Conservation (phyloP, 2,113 vertebrate species). For the Misgurnus anguillicaudatus region DNA sequence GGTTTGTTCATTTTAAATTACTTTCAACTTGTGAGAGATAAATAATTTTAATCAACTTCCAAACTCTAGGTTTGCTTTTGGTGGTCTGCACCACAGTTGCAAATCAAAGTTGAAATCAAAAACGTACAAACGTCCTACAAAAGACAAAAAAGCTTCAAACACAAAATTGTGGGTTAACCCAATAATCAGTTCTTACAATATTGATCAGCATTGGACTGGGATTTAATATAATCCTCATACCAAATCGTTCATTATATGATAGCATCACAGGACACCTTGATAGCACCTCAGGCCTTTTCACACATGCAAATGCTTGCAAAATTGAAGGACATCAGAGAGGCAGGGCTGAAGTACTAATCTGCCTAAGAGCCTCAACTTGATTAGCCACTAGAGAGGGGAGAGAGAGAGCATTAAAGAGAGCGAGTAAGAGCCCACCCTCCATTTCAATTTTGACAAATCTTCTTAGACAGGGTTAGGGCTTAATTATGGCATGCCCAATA, state of each 20-base stretch:
- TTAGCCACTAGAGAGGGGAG: conserved; percentile 42
- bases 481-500: conserved; percentile 70
- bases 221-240: conserved; percentile 11
- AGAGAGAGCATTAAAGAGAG: conserved; percentile 30
- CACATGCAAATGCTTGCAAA: not conserved
- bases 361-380: conserved; percentile 46
- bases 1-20: not conserved
- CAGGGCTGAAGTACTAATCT: conserved; percentile 38
- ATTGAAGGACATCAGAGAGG: conserved; percentile 32
- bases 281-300: not conserved
- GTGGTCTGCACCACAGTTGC: too few relatives aligned
- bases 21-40: not conserved
- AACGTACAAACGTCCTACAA: not conserved
- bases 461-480: conserved; percentile 73
- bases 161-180: not conserved
- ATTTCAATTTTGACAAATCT: conserved; percentile 77
- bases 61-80: not conserved
- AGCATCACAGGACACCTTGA: not conserved
- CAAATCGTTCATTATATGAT: conserved; percentile 16
- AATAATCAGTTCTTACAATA: conserved; percentile 16
- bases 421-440: conserved; percentile 52
- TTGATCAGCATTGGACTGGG: conserved; percentile 4
- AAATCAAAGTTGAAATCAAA: not conserved
- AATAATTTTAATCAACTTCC: too few relatives aligned
- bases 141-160: not conserved